Conservation (phyloP, 2,888 invertebrate genomes). For the Watsonalla cultraria region DNA sequence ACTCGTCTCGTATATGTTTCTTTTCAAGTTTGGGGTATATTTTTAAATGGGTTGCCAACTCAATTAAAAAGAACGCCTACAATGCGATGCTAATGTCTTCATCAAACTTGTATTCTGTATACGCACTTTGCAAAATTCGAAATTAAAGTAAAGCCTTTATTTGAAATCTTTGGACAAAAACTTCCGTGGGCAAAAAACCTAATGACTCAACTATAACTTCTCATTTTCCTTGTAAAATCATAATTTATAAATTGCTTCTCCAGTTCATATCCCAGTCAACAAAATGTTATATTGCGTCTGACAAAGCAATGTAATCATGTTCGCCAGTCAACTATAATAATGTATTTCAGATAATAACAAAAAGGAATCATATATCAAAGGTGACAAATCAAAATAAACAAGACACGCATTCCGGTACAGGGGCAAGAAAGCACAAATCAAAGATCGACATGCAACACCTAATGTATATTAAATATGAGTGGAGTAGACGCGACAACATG, state of each 20-base stretch:
- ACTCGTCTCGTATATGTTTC: background rate
- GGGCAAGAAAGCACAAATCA: conserved; percentile 59
- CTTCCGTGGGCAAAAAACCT: too few species aligned
- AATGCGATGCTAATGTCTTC: too few species aligned
- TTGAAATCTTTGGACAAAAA: too few species aligned
- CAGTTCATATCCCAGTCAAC: background rate
- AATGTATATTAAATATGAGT: conserved; percentile 73
- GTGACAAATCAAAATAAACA: conserved; percentile 74
- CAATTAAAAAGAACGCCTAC: too few species aligned
- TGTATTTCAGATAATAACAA: conserved; percentile 57
- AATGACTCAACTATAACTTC: too few species aligned
- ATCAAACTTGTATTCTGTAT: too few species aligned
- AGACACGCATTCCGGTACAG: conserved; percentile 56
- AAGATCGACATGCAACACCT: conserved; percentile 53
- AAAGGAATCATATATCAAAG: conserved; percentile 69
- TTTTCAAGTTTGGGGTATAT: too few species aligned
- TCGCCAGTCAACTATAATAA: conserved; percentile 49
- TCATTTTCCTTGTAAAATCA: too few species aligned
- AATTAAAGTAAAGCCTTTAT: too few species aligned
- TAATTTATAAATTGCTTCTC: background rate
- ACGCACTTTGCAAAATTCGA: too few species aligned
- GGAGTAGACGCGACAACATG: conserved; percentile 43
- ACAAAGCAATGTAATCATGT: conserved; percentile 43
- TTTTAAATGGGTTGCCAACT: too few species aligned
- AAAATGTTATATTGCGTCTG: conserved; percentile 9